Evolutionary conservation across 2,888 invertebrate genomes (phyloP).

Genomic region (Creontiades dilutus): DNA sequence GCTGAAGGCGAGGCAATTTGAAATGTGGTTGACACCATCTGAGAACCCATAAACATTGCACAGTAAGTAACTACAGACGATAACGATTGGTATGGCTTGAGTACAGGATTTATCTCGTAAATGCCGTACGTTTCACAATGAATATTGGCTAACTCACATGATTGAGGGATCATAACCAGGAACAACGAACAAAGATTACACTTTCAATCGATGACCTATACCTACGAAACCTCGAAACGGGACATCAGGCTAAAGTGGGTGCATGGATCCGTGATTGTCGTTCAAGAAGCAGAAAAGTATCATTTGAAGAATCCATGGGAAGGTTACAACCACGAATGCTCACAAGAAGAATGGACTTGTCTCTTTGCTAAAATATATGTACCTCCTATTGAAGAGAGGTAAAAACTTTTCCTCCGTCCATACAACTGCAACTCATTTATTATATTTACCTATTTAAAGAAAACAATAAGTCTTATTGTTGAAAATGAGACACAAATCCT

Average conservation of each 20-base stretch:
- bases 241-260: neutral
- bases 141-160: neutral
- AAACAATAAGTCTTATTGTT: too few relatives aligned
- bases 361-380: too few relatives aligned
- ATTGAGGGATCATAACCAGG: conserved; percentile 6
- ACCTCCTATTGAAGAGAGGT: too few relatives aligned
- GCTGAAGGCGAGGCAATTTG: conserved; percentile 35
- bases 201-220: neutral
- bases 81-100: neutral
- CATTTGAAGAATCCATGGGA: too few relatives aligned
- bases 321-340: too few relatives aligned
- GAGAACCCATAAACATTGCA: conserved; percentile 37
- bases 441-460: too few relatives aligned
- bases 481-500: too few relatives aligned
- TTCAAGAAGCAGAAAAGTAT: too few relatives aligned
- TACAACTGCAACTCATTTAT: too few relatives aligned
- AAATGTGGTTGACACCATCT: conserved; percentile 35
- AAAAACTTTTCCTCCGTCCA: too few relatives aligned
- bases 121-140: neutral
- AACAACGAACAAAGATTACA: neutral
- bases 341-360: too few relatives aligned
- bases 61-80: neutral
- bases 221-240: neutral
- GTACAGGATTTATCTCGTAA: neutral
- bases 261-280: too few relatives aligned